Base-by-base conservation (phyloP, 2,797 vertebrate genomes). In the Diplodus sargus region DNA sequence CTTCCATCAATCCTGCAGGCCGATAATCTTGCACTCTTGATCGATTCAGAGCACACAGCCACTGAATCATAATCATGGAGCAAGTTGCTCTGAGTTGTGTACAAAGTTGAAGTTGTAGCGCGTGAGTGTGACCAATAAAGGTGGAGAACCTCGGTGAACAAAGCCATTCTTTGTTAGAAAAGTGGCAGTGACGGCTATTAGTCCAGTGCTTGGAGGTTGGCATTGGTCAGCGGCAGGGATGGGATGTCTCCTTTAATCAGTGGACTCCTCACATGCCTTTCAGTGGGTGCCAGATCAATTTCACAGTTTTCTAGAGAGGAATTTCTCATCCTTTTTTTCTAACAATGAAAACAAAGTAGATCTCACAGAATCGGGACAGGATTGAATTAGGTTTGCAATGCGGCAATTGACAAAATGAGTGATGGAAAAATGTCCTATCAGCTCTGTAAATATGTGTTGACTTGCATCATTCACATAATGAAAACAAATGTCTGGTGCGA, bases 211-310 rank as follows among this genome's bases (percentile, higher is more conserved):
- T 13, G 9, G 78, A 75, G 85, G 80, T 71, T 84, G 76, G 82
- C 81, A 67, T 18, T 60, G 87, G 88, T 85, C 87, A 86, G 78
- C 11, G 68, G 79, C 83, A 69, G 59, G 81, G 87, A 89, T 74
- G 65, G 74, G 75, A 79, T 76, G 93, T 91, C 93, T 90, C 88
- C 88, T 91, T 85, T 89, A 84, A 92, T 93, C 91, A 91, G 76
- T 0, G 3, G 23, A 51, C 70, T 85, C 84, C 48, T 71, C 78
- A 60, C 87, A 77, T 54, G 81, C 81, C 80, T 88, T 81, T 90
- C 89, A 84, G 28, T 48, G 34, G 76, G 45, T 87, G 91, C 86
- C 91, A 90, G 82, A 88, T 91, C 85, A 85, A 91, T 94, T 93
- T 89, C 90, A 91, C 88, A 82, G 78, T 20, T 76, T 70, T 68